phyloP scores from a whole-genome alignment of 1,140 invertebrate genomes.

The Calosoma granatense region DNA sequence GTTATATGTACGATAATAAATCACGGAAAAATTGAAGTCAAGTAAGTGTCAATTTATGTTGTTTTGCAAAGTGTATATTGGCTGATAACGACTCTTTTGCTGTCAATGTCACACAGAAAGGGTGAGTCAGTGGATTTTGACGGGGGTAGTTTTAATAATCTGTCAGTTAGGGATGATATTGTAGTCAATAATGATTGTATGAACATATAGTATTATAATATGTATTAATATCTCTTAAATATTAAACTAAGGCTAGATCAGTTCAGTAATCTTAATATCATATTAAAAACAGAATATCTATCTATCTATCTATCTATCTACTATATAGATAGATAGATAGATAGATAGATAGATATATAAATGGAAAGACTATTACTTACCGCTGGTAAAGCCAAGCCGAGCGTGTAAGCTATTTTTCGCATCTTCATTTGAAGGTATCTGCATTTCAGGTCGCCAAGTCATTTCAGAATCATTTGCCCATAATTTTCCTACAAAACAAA shows the following conservation, averaged over 20 bases:
- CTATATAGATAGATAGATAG: not conserved
- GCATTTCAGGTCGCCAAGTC: slow-evolving; percentile 32
- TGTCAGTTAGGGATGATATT: slow-evolving; percentile 24
- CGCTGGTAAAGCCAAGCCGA: slow-evolving; percentile 32
- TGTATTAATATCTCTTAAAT: too few relatives aligned
- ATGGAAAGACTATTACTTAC: too few relatives aligned
- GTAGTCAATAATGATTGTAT: too few relatives aligned
- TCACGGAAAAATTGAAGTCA: too few relatives aligned
- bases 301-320: too few relatives aligned
- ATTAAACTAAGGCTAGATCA: too few relatives aligned
- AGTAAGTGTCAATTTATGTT: too few relatives aligned
- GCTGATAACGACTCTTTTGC: not conserved
- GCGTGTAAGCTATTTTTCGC: slow-evolving; percentile 31
- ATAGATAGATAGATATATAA: too few relatives aligned
- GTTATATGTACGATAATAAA: too few relatives aligned
- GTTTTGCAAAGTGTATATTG: not conserved
- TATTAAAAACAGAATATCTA: too few relatives aligned
- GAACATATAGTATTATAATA: too few relatives aligned
- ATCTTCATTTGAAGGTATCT: slow-evolving; percentile 29
- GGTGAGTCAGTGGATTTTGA: slow-evolving; percentile 28
- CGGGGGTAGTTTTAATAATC: slow-evolving; percentile 25
- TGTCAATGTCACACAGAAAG: slow-evolving; percentile 19
- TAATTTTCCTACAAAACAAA: slow-evolving; percentile 34
- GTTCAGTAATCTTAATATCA: too few relatives aligned
- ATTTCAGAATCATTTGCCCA: slow-evolving; percentile 35